Base-by-base conservation (phyloP, 2,113 vertebrate species). In the Phylloscopus trochilus region DNA sequence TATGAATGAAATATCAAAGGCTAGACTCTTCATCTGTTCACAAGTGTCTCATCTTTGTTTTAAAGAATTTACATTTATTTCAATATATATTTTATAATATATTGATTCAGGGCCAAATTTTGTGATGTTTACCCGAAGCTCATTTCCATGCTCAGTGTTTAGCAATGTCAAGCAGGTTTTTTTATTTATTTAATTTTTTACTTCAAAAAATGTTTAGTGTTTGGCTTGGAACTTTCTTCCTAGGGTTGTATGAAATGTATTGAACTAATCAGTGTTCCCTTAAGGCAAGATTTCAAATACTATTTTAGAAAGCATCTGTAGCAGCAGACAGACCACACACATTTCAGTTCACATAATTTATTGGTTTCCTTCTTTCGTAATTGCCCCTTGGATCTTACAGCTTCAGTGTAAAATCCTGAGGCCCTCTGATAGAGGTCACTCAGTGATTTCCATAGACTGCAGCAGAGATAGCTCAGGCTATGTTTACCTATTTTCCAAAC, bases 341-440 rank as follows among this genome's bases (percentile, higher is more conserved):
- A 76, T 77, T 97, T 92, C 66, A 89, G 74, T 92, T 96, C 75
- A 78, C 22, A 8, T 93, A 96, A 96, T 92, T 80, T 96, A 53
- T 87, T 94, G 85, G 63, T 96, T 96, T 92, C 64, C 69, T 97
- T 96, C 77, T 33, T 75, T 47, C 86, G 41, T 51, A 91, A 91
- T 94, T 96, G 75, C n/a, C 64, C 87, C 43, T 96, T 35, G 56
- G 93, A 91, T 95, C 84, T 88, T 59, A 35, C 9, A 78, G 33
- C 26, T 80, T 66, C 76, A 60, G 68, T 47, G 18, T 9, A 49
- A 74, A 93, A 69, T 55, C 39, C 27, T 11, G 9, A 43, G 53
- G 11, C 5, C 0, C 58, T 79, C 21, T 83, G 26, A 15, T 7
- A 41, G 81, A 81, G 39, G 53, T 73, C 53, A 51, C 41, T 43